phyloP scores from a whole-genome alignment of 2,797 vertebrate genomes.

The Cynopterus sphinx region DNA sequence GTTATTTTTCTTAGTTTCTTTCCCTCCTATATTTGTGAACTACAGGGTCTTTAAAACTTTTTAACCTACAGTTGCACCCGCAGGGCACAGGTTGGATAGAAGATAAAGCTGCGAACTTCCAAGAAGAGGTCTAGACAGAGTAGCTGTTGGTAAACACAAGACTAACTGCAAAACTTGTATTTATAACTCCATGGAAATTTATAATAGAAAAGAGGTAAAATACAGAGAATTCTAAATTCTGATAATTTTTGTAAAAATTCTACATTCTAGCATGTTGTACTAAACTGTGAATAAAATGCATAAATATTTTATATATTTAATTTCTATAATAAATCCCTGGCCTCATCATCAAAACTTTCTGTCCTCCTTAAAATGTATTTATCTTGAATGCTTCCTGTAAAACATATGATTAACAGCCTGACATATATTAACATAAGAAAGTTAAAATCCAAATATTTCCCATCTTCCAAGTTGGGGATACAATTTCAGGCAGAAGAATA shows the following conservation, averaged over 20 bases:
- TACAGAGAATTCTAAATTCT: slow-evolving; percentile 7
- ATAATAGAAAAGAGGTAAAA: background rate
- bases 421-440: background rate
- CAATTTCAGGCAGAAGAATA: slow-evolving; percentile 53
- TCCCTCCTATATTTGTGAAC: background rate
- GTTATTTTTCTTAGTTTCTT: background rate
- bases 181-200: background rate
- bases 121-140: background rate
- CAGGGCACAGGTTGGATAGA: background rate
- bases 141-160: background rate
- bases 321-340: background rate
- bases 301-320: slow-evolving; percentile 34
- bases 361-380: slow-evolving; percentile 57
- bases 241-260: background rate
- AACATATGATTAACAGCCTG: background rate
- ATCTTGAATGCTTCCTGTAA: slow-evolving; percentile 52
- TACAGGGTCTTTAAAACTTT: background rate
- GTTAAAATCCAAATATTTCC: background rate
- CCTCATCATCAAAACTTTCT: slow-evolving; percentile 62
- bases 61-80: background rate
- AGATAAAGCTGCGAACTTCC: background rate
- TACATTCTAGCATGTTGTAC: background rate
- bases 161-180: background rate
- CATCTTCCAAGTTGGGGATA: slow-evolving; percentile 62
- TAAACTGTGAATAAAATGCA: slow-evolving; percentile 22